Evolutionary conservation across 2,113 vertebrate species (phyloP).

Genomic region (Seriola quinqueradiata): DNA sequence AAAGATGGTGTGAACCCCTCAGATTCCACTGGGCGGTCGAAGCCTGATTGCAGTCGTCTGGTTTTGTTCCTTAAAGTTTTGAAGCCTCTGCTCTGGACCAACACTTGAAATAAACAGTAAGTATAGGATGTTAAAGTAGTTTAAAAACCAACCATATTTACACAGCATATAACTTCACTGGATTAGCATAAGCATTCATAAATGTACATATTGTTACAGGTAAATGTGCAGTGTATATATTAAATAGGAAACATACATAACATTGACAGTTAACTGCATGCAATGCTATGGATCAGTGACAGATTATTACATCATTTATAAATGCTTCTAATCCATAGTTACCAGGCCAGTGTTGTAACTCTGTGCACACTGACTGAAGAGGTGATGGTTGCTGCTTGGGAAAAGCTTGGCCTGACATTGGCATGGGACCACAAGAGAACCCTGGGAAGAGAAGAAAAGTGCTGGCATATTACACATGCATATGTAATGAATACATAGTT

Average conservation of each 20-base stretch:
- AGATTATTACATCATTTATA: neutral
- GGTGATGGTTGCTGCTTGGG: constrained; percentile 85
- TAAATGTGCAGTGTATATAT: neutral
- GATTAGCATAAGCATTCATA: neutral
- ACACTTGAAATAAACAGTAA: constrained; percentile 78
- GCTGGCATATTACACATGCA: neutral
- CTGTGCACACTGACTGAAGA: constrained; percentile 85
- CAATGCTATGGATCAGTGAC: neutral
- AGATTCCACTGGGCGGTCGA: constrained; percentile 86
- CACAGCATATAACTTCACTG: neutral
- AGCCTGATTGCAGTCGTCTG: constrained; percentile 88
- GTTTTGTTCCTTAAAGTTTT: constrained; percentile 94
- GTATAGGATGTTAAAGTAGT: neutral
- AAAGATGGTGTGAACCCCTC: constrained; percentile 90
- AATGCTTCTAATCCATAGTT: constrained; percentile 47
- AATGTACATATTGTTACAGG: neutral
- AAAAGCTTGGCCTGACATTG: constrained; percentile 80
- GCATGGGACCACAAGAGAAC: constrained; percentile 80
- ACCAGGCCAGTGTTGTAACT: constrained; percentile 90
- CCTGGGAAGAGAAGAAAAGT: constrained; percentile 78
- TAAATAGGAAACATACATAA: neutral
- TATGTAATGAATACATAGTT: neutral
- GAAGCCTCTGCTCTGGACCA: constrained; percentile 90
- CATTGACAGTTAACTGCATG: neutral
- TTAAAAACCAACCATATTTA: neutral